phyloP scores from a whole-genome alignment of 35 echinoderm and acorn worm genomes.

The Hemicentrotus pulcherrimus region DNA sequence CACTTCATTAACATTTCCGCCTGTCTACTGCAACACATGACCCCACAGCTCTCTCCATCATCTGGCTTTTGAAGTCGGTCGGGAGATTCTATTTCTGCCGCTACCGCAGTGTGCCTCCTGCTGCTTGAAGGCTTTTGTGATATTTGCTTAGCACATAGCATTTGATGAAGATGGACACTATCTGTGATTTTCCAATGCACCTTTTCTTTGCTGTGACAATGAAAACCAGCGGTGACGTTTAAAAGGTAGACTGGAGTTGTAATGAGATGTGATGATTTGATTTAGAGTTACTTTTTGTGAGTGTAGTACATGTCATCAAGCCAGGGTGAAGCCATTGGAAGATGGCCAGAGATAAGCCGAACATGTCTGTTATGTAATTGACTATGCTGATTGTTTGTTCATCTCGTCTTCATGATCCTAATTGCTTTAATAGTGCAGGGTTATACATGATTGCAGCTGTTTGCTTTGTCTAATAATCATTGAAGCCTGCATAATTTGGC shows the following conservation, averaged over 20 bases:
- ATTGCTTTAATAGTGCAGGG: not conserved
- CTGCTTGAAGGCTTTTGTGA: not conserved
- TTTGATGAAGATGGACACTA: slow-evolving; percentile 3
- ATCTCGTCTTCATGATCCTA: not conserved
- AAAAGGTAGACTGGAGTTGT: not conserved
- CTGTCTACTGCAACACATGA: not conserved
- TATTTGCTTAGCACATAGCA: not conserved
- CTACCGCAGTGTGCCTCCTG: not conserved
- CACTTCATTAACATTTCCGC: not conserved
- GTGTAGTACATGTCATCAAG: not conserved
- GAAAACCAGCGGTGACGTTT: not conserved
- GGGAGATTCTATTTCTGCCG: not conserved
- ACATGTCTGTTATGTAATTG: not conserved
- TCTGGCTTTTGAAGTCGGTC: not conserved
- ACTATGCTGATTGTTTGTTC: not conserved
- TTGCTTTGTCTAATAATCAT: not conserved
- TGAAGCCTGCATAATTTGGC: too few relatives aligned
- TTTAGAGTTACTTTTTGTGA: not conserved
- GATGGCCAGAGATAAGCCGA: not conserved
- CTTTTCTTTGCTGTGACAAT: not conserved
- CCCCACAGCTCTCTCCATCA: not conserved
- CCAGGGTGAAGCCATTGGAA: not conserved
- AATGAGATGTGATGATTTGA: not conserved
- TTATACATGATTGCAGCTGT: not conserved
- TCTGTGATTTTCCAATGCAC: not conserved